Base-by-base conservation (phyloP, 2,888 invertebrate species). In the Athalia cordata region DNA sequence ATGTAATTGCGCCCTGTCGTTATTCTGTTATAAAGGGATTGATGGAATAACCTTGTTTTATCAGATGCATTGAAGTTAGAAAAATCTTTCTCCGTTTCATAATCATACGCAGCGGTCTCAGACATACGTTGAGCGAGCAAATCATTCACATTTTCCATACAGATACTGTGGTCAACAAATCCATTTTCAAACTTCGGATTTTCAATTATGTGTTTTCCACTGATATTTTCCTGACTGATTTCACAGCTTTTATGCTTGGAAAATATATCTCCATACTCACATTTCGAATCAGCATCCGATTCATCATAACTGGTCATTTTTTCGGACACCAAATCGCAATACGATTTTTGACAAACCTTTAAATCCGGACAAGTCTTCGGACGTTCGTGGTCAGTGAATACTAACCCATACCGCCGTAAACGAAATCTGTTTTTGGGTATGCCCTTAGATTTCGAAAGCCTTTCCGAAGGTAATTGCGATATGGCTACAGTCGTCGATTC, bases 361-460 rank as follows among this genome's bases (percentile, higher is more conserved):
- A 75, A 47, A 62, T 75, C 89, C 0, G 90, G 88, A 50, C 89
- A 87, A 61, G 89, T 90, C 82, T 90, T 90, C 4, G 90, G 89
- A 55, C 90, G 82, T 57, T 90, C 90, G 9, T 84, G 82, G 29
- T 88, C 88, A 57, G 89, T 88, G 0, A 90, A 82, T 9, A 87
- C 86, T 47, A 90, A 81, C 47, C 88, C 86, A 0, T 89, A 87
- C 70, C 90, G 80, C 66, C 87, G 88, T 11, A 89, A 84, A 57
- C 88, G 81, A 78, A 84, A 84, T 57, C 84, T 81, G 45, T 62
- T 62, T 75, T 75, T 75, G 3, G 75, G 43, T n/a, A 62, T 75
- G 49, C 80, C 75, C 9, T 80, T 72, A 11, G 81, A 76, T 11
- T 85, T 80, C 7, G 80, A 74, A 15, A 82, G 81, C 29, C 80